Evolutionary conservation across 2,888 invertebrate genomes (phyloP).

Genomic region (Stenichneumon culpator): DNA sequence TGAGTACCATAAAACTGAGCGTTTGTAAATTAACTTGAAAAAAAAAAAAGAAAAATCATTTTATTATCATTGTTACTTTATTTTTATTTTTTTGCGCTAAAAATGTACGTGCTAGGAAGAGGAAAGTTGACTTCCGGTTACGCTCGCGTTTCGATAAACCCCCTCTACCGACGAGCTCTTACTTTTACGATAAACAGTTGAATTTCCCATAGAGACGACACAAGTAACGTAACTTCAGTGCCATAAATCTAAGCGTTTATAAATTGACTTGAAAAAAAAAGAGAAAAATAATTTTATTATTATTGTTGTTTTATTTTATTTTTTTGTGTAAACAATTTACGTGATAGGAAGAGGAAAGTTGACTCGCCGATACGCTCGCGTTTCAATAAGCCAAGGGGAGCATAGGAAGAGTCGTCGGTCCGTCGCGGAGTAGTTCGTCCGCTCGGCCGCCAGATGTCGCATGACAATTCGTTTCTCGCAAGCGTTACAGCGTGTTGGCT

Average conservation of each 20-base stretch:
- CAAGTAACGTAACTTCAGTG: neutral
- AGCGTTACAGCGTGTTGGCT: neutral
- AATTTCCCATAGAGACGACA: neutral
- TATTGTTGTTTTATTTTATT: neutral
- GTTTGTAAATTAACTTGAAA: neutral
- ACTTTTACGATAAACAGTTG: neutral
- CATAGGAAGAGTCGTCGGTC: neutral
- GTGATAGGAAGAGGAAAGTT: too few relatives aligned
- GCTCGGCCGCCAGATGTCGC: constrained; percentile 11
- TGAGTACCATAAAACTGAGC: neutral
- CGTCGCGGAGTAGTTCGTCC: neutral
- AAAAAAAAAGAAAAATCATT: neutral
- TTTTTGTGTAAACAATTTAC: too few relatives aligned
- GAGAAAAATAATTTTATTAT: neutral
- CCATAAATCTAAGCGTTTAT: neutral
- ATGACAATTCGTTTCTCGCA: neutral
- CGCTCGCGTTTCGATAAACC: neutral
- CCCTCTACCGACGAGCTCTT: neutral
- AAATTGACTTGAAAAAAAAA: neutral
- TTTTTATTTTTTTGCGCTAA: neutral
- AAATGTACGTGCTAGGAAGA: too few relatives aligned
- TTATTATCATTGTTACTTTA: neutral
- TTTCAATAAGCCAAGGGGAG: neutral
- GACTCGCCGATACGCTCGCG: too few relatives aligned
- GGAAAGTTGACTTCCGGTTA: too few relatives aligned